Conservation (phyloP, 2,113 vertebrate genomes). For the Enhydra lutris region DNA sequence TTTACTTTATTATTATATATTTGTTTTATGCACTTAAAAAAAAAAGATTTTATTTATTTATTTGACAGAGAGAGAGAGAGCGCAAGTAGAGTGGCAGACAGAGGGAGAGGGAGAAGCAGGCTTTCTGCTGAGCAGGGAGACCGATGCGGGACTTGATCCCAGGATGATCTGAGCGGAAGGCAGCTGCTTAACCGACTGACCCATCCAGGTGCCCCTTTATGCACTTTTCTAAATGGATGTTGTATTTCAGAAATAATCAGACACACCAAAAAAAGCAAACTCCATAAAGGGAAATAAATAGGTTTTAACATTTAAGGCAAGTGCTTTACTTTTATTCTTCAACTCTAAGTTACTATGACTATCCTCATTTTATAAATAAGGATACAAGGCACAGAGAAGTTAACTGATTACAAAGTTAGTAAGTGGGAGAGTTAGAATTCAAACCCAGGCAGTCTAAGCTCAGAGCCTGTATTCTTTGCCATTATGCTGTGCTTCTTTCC, state of each 20-base stretch:
- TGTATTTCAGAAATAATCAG: not conserved
- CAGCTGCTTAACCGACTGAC: too few relatives aligned
- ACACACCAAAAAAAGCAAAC: not conserved
- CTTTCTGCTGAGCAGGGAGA: too few relatives aligned
- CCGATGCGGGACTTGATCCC: too few relatives aligned
- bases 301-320: not conserved
- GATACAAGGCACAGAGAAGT: not conserved
- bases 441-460: not conserved
- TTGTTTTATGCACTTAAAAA: not conserved
- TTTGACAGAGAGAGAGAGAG: too few relatives aligned
- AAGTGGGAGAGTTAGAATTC: not conserved
- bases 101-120: too few relatives aligned
- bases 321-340: not conserved
- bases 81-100: too few relatives aligned
- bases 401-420: not conserved
- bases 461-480: not conserved
- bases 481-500: not conserved
- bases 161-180: too few relatives aligned
- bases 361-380: not conserved
- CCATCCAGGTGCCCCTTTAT: not conserved
- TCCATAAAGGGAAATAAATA: not conserved
- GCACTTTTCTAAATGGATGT: not conserved
- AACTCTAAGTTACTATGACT: not conserved
- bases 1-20: not conserved
- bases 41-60: too few relatives aligned